These are phyloP conservation scores for Cephus pulcher DNA, from an alignment of 2,888 invertebrate species.

Conservation along the genomic window DNA sequence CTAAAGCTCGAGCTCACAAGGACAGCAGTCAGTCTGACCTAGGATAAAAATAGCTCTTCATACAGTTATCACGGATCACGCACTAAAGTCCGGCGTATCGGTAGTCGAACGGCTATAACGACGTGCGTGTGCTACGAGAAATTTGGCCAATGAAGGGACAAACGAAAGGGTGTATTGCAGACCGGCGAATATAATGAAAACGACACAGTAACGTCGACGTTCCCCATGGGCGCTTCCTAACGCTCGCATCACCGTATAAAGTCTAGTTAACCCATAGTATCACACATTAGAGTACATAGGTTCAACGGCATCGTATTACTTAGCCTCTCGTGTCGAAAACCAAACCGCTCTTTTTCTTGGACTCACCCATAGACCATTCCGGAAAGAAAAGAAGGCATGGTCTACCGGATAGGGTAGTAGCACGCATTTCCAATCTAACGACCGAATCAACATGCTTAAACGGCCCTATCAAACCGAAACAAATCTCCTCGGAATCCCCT, in stretches of 20 bases:
- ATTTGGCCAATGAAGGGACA: conserved; percentile 62
- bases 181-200: conserved; percentile 11
- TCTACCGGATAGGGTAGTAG: not conserved
- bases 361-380: not conserved
- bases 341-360: conserved; percentile 4
- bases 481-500: conserved; percentile 56
- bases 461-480: conserved; percentile 60
- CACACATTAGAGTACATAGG: not conserved
- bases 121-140: conserved; percentile 62
- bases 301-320: not conserved
- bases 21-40: not conserved
- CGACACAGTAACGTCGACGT: not conserved
- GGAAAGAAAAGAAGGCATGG: not conserved
- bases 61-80: conserved; percentile 54
- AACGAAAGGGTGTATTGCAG: conserved; percentile 33
- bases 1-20: not conserved
- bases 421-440: conserved; percentile 54
- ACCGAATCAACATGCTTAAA: conserved; percentile 61
- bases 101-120: conserved; percentile 60
- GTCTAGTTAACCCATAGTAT: not conserved
- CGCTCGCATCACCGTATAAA: conserved; percentile 23
- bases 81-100: conserved; percentile 55
- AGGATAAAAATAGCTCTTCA: conserved; percentile 52
- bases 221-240: not conserved
- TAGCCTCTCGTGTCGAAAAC: not conserved